A percentile compares a stretch with the other conserved stretches of the same genome.
These are phyloP conservation scores for Agrilus mali DNA, from an alignment of 2,888 invertebrate genomes.

Conservation along the genomic window DNA sequence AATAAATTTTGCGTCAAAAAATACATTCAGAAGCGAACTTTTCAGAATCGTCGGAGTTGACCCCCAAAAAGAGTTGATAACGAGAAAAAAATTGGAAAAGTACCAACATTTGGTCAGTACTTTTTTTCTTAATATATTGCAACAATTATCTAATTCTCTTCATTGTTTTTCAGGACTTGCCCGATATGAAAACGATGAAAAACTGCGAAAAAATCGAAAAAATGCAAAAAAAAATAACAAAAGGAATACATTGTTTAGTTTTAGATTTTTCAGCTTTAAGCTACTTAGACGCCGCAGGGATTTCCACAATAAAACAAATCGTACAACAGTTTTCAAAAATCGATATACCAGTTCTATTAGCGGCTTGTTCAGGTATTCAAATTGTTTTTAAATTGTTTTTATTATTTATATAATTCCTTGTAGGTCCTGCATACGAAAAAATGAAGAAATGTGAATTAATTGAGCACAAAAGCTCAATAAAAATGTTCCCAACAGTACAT, in stretches of 20 bases:
- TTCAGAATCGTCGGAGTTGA: slow-evolving; percentile 39
- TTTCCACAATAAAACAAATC: slow-evolving; percentile 39
- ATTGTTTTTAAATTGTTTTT: slow-evolving; percentile 12
- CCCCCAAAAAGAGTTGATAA: slow-evolving; percentile 34
- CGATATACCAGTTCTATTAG: slow-evolving; percentile 41
- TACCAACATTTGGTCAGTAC: slow-evolving; percentile 5
- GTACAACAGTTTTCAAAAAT: slow-evolving; percentile 40
- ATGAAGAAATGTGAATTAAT: slow-evolving; percentile 44
- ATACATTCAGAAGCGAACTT: slow-evolving; percentile 42
- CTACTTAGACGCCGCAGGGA: slow-evolving; percentile 52
- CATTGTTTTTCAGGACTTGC: not conserved
- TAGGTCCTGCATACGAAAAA: slow-evolving; percentile 53
- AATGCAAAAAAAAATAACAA: slow-evolving; percentile 20
- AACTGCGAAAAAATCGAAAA: slow-evolving; percentile 2
- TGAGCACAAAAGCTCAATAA: slow-evolving; percentile 38
- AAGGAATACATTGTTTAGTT: slow-evolving; percentile 32
- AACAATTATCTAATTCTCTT: not conserved
- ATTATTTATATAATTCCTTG: slow-evolving; percentile 13
- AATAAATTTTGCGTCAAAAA: slow-evolving; percentile 52
- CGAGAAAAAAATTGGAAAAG: slow-evolving; percentile 31
- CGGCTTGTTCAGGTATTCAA: slow-evolving; percentile 37
- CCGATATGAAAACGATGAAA: not conserved
- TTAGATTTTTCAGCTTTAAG: slow-evolving; percentile 51
- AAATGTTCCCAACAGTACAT: slow-evolving; percentile 48
- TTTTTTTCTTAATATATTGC: not conserved